These are phyloP conservation scores for Phylloscopus trochilus DNA, from an alignment of 2,113 vertebrate species.

Conservation along the genomic window DNA sequence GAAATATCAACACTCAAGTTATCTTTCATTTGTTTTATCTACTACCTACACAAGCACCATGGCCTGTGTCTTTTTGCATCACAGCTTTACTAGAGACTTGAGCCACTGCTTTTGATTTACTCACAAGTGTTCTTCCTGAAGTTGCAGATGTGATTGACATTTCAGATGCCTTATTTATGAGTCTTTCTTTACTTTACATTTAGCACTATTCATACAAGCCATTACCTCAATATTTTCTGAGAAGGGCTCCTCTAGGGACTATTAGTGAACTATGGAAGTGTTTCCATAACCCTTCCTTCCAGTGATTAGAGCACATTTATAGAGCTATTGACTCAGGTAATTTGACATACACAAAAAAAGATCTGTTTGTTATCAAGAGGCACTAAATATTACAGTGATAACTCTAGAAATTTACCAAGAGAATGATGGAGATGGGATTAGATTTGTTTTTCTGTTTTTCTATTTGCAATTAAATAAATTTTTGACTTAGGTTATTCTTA, in stretches of 20 bases:
- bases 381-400: not conserved
- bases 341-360: not conserved
- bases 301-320: slow-evolving; percentile 7
- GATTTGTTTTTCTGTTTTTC: not conserved
- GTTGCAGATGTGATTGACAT: not conserved
- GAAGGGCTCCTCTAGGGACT: slow-evolving; percentile 18
- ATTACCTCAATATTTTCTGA: slow-evolving; percentile 40
- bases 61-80: not conserved
- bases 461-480: not conserved
- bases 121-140: not conserved
- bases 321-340: not conserved
- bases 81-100: not conserved
- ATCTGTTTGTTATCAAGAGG: not conserved
- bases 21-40: not conserved
- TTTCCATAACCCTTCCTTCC: not conserved
- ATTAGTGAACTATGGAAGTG: not conserved
- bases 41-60: not conserved
- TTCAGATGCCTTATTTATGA: not conserved
- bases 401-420: not conserved
- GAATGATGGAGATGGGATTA: not conserved
- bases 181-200: slow-evolving; percentile 13
- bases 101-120: not conserved
- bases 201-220: not conserved
- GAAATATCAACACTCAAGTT: not conserved
- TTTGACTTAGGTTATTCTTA: not conserved